These are phyloP conservation scores for Halichondria panicea DNA, from an alignment of 37 sponge, comb jelly and placozoan genomes.

Conservation along the genomic window DNA sequence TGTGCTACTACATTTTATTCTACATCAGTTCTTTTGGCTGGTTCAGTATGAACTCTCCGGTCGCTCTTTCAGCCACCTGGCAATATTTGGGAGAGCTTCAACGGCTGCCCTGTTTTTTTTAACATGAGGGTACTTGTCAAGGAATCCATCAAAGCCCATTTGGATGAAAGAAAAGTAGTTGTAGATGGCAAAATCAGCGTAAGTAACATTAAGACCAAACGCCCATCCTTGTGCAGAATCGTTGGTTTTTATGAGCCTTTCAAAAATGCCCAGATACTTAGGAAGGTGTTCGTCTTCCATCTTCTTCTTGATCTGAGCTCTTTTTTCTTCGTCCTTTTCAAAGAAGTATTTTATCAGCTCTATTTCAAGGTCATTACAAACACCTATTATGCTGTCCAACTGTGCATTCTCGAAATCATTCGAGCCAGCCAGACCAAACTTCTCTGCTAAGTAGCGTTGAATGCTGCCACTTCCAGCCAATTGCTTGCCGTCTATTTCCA, in stretches of 20 bases:
- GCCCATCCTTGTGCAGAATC: slow-evolving; percentile 18
- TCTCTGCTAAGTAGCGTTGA: slow-evolving; percentile 40
- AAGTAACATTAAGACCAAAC: slow-evolving; percentile 26
- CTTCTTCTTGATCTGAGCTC: slow-evolving; percentile 24
- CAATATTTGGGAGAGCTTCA: slow-evolving; percentile 42
- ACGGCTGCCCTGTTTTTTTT: slow-evolving; percentile 19
- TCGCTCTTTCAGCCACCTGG: slow-evolving; percentile 54
- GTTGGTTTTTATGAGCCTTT: slow-evolving; percentile 13
- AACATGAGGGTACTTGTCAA: slow-evolving; percentile 29
- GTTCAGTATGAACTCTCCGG: slow-evolving; percentile 13
- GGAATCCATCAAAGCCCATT: not conserved
- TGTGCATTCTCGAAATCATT: not conserved
- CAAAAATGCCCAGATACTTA: slow-evolving; percentile 7
- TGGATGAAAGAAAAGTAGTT: slow-evolving; percentile 16
- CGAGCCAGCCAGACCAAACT: slow-evolving; percentile 29
- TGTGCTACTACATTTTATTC: no score
- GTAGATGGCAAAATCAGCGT: slow-evolving; percentile 29
- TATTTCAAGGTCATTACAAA: slow-evolving; percentile 4
- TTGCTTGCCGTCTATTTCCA: slow-evolving; percentile 57
- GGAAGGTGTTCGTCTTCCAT: slow-evolving; percentile 28
- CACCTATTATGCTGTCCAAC: slow-evolving; percentile 26
- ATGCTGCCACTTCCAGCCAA: slow-evolving; percentile 38
- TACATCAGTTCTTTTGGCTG: no score
- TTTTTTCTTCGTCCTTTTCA: slow-evolving; percentile 53
- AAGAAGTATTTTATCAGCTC: slow-evolving; percentile 5